A percentile compares a stretch with the other conserved stretches of the same genome.
Conservation (phyloP, 2,797 vertebrate genomes). For the Passerculus sandwichensis region DNA sequence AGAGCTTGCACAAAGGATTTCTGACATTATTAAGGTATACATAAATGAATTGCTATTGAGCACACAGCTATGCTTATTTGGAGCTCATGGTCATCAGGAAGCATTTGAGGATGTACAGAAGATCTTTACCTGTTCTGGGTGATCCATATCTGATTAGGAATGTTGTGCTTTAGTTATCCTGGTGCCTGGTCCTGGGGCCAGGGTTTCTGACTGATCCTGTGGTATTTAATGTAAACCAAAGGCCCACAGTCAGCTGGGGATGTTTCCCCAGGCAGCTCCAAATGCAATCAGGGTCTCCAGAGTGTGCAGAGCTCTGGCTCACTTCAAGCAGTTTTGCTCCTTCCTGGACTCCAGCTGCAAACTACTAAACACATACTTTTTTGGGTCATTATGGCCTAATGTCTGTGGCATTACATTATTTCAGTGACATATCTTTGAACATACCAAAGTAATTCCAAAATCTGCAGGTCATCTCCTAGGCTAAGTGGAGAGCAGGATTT, state of each 20-base stretch:
- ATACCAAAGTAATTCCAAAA: constrained; percentile 71
- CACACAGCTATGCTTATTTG: no score
- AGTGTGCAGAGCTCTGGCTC: constrained; percentile 75
- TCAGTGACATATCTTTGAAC: constrained; percentile 81
- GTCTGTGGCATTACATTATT: constrained; percentile 81
- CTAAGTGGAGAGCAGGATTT: constrained; percentile 54
- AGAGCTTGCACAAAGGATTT: no score
- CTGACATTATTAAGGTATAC: no score
- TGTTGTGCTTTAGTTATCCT: no score
- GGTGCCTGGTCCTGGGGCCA: no score
- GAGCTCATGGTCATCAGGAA: no score
- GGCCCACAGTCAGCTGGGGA: neutral
- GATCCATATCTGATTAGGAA: no score
- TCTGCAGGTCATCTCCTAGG: constrained; percentile 71
- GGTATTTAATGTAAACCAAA: constrained; percentile 45
- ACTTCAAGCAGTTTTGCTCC: constrained; percentile 71
- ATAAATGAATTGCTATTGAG: no score
- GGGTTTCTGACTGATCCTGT: neutral
- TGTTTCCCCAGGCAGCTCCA: constrained; percentile 35
- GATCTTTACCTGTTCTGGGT: no score
- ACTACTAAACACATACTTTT: constrained; percentile 81
- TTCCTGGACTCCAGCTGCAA: constrained; percentile 78
- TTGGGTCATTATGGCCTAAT: constrained; percentile 81
- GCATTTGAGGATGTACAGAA: no score
- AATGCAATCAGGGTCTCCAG: constrained; percentile 55